phyloP scores from a whole-genome alignment of 30 jellyfish, hydroid and myxozoan species.

The Turritopsis rubra region DNA sequence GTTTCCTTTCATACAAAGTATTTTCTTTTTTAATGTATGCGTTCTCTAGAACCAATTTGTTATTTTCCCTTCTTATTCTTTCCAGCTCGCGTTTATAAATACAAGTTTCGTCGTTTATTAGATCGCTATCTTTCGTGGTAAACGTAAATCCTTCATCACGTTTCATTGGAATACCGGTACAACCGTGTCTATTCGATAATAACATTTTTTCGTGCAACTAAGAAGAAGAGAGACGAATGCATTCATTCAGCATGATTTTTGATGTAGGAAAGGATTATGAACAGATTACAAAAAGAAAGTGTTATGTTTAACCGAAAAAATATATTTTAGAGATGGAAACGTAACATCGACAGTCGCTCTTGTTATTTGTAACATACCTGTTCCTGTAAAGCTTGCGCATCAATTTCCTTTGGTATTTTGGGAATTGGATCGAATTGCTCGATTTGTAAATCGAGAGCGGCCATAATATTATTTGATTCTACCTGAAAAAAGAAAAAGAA shows the following conservation, averaged over 20 bases:
- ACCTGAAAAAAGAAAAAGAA: not conserved
- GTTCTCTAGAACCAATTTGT: not conserved
- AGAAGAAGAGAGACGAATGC: not conserved
- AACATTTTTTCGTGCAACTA: not conserved
- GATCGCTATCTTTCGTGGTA: not conserved
- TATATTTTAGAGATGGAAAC: not conserved
- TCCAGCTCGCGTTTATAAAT: not conserved
- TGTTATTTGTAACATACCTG: not conserved
- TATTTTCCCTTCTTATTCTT: not conserved
- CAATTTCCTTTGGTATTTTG: conserved; percentile 7
- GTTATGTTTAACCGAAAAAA: too few species aligned
- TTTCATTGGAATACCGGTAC: not conserved
- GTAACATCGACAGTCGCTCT: not conserved
- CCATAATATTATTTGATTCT: not conserved
- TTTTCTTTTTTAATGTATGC: conserved; percentile 3
- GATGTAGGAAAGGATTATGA: too few species aligned
- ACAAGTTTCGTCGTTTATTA: not conserved
- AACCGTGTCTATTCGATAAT: too few species aligned
- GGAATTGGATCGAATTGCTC: conserved; percentile 14
- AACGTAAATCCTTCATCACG: not conserved
- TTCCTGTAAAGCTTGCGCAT: not conserved
- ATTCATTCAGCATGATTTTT: too few species aligned
- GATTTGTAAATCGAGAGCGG: not conserved
- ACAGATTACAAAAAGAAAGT: too few species aligned
- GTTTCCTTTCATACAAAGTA: not conserved